Base-by-base conservation (phyloP, 1,140 invertebrate species). In the Saccostrea glomerata region DNA sequence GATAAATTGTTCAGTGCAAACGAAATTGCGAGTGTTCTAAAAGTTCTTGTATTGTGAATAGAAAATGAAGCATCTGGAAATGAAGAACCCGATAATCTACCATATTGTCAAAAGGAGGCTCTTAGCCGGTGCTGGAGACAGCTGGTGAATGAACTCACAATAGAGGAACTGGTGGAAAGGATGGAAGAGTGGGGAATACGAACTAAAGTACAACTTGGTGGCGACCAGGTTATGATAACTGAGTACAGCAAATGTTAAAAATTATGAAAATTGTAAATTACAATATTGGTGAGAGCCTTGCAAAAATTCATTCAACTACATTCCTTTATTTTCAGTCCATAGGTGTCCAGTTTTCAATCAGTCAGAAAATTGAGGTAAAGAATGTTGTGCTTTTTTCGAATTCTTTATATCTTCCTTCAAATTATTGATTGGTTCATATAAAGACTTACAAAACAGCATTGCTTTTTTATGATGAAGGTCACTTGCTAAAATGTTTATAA, bases 301-400 rank as follows among this genome's bases (percentile, higher is more conserved):
- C 9, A 47, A 47, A 36, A 6, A 47, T 47, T 47, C 6, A 47
- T 47, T 47, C 9, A 47, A 47, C 9, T 47, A 9, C 47, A 11
- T 77, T 17, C 15, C 13, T 77, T 77, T 77, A 7, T 36, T 77
- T 30, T 30, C 70, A 77, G 70, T 77, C 70, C 25, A 77, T 30
- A 77, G 30, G 4, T 15, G 70, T 25, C 30, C 25, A 77, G 30
- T 77, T 77, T 77, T 36, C 58, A 20, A 17, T 63, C 0, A 6
- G 70, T 36, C 70, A 77, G 30, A 77, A 77, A 77, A 30, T 77
- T 13, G 70, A 77, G 70, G 70, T 30, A 77, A 15, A n/a, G 70
- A 15, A 9, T 20, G 15, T 63, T 17, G 13, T 60, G 13, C 58
- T 17, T 60, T 60, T n/a, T 6, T 63, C 15, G 15, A 17, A 20